Base-by-base conservation (phyloP, 2,888 invertebrate genomes). In the Tetragonisca angustula region DNA sequence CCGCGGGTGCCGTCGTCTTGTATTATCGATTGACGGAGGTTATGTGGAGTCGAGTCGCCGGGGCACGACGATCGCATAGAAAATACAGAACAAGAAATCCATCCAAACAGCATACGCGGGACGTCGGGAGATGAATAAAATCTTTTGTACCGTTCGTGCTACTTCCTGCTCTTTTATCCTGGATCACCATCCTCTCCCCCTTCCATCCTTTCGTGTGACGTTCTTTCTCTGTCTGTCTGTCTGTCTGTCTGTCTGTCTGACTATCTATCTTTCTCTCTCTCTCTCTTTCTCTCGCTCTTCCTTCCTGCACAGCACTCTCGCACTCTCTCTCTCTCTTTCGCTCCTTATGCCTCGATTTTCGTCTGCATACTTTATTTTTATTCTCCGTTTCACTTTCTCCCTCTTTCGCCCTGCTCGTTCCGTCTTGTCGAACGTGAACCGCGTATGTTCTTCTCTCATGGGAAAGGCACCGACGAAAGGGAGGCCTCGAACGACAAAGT, bases 21-120 rank as follows among this genome's bases (percentile, higher is more conserved):
- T 90, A 90, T 84, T 89, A 89, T 89, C 89, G 89, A 89, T 89
- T 88, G 88, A 90, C 88, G 88, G 81, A 90, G 88, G 89, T 89
- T 89, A 89, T 82, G 90, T 90, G 85, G 83, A 81, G 87, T 76
- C 87, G 83, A 89, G 84, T 88, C 81, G 88, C 88, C 82, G 84
- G 89, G 89, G 76, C 89, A 88, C 82, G 79, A 65, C 84, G 83
- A 79, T 86, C 78, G 64, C 75, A 27, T 50, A 76, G 32, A 43
- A 9, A 43, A 85, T 61, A 64, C 24, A 67, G 52, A 76, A 75
- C 61, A 64, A 59, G 69, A 62, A 69, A 81, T 70, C 59, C 67
- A 65, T 82, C 82, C 70, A n/a, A 59, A 82, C 71, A 61, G 70
- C 15, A 50, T 67, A 54, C 59, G n/a, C 52, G 32, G 52, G 43